Evolutionary conservation across 1,140 invertebrate genomes (phyloP).

Genomic region (Papilio xuthus): DNA sequence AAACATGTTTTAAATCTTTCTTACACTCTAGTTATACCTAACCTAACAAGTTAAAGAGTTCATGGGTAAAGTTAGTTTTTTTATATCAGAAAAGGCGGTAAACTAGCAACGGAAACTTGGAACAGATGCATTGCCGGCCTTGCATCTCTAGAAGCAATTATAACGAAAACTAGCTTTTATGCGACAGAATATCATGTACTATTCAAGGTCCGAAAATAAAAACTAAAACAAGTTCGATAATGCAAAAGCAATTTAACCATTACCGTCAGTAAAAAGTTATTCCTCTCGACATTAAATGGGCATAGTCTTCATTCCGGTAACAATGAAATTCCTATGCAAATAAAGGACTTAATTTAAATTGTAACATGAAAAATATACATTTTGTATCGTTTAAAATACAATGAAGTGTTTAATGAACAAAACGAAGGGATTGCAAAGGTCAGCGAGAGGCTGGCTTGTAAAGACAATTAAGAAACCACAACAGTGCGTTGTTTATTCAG

Average conservation of each 20-base stretch:
- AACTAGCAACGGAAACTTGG: too few species aligned
- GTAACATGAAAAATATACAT: conserved; percentile 33
- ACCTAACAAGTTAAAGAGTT: too few species aligned
- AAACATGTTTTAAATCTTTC: too few species aligned
- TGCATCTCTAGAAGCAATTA: background rate
- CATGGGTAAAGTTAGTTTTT: too few species aligned
- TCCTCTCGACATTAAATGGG: conserved; percentile 22
- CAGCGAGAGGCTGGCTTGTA: conserved; percentile 40
- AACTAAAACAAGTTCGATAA: background rate
- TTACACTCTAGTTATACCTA: too few species aligned
- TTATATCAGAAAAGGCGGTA: too few species aligned
- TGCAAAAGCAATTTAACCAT: background rate
- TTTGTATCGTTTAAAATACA: conserved; percentile 45
- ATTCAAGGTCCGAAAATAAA: background rate
- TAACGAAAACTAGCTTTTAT: background rate
- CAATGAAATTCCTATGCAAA: conserved; percentile 36
- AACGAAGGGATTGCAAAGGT: conserved; percentile 48
- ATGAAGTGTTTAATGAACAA: conserved; percentile 56
- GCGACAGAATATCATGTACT: background rate
- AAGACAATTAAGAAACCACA: conserved; percentile 35
- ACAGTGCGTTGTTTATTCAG: conserved; percentile 26
- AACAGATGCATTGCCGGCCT: too few species aligned
- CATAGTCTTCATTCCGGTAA: conserved; percentile 11
- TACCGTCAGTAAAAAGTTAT: background rate
- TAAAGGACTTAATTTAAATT: conserved; percentile 28